Conservation (phyloP, 2,113 vertebrate species). For the Odocoileus hemionus region DNA sequence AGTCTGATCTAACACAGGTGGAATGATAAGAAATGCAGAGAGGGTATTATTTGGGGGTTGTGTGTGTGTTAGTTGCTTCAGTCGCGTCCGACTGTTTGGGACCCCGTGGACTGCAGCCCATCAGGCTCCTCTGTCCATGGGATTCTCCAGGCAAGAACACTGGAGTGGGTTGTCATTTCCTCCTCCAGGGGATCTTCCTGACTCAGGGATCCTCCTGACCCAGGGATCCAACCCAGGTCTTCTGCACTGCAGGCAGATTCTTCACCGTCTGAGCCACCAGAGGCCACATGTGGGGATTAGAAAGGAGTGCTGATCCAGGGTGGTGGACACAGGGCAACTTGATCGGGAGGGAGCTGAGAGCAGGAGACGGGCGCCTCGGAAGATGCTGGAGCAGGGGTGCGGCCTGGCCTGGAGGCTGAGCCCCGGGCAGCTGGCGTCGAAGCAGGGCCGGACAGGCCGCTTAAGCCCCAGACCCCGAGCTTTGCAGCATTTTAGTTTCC, state of each 20-base stretch:
- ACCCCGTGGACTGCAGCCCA: not conserved
- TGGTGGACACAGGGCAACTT: too few relatives aligned
- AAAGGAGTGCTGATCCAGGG: fast-evolving
- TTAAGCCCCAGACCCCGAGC: not conserved
- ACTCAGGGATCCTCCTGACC: not conserved
- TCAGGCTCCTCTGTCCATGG: not conserved
- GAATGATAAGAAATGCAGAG: not conserved
- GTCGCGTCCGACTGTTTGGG: fast-evolving
- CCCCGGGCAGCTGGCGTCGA: not conserved
- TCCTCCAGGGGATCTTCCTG: not conserved
- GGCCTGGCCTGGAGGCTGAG: not conserved
- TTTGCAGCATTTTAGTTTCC: not conserved
- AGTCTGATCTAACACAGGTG: fast-evolving
- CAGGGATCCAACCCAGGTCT: not conserved
- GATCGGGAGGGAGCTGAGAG: not conserved
- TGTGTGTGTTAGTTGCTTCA: not conserved
- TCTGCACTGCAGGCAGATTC: not conserved
- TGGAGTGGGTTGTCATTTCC: not conserved
- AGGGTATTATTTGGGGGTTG: fast-evolving
- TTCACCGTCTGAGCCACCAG: not conserved
- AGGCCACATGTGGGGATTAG: not conserved
- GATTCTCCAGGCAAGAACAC: not conserved
- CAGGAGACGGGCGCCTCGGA: not conserved
- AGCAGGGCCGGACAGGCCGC: fast-evolving
- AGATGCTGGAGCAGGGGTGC: not conserved